Conservation (phyloP, 2,113 vertebrate genomes). For the Labeo rohita region DNA sequence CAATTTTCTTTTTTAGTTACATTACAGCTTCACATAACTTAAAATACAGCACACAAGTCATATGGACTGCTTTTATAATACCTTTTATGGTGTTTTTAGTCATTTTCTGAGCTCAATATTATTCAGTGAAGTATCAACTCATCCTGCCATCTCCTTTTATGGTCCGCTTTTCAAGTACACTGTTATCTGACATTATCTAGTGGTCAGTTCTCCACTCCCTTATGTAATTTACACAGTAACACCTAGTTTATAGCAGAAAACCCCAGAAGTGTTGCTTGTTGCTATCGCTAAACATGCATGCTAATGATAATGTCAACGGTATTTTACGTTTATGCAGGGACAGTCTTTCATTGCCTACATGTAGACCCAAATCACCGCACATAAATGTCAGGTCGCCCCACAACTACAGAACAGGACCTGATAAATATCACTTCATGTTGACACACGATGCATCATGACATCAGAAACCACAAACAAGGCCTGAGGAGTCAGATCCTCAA, state of each 20-base stretch:
- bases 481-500: background rate
- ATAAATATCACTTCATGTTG: slow-evolving; percentile 15
- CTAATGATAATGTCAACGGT: background rate
- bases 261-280: background rate
- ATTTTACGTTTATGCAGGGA: background rate
- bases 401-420: slow-evolving; percentile 21
- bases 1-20: background rate
- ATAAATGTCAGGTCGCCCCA: background rate
- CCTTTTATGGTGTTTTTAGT: background rate
- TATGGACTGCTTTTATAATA: background rate
- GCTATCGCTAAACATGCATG: background rate
- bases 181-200: background rate
- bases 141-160: background rate
- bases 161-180: background rate
- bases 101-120: background rate
- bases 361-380: background rate
- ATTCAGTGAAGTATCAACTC: background rate
- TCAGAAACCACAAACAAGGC: background rate
- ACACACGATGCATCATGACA: background rate
- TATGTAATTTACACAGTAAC: background rate
- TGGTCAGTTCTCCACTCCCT: background rate
- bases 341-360: background rate
- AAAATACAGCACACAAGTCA: background rate
- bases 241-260: background rate
- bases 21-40: background rate